These are phyloP conservation scores for Diachasma alloeum DNA, from an alignment of 1,140 invertebrate species.

Conservation along the genomic window DNA sequence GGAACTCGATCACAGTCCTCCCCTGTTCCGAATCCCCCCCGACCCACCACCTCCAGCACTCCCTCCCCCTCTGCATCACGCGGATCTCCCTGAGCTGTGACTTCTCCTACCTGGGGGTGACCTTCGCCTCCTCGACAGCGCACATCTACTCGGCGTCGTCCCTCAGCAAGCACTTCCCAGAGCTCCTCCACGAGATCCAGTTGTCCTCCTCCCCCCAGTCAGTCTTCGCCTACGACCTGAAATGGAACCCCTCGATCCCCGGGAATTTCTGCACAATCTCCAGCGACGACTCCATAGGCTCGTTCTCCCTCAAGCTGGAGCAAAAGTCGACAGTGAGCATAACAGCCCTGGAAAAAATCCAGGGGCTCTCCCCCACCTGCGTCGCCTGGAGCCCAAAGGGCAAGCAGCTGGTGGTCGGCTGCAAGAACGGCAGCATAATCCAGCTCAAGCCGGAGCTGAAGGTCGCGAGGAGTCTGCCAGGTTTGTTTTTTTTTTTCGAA, in stretches of 20 bases:
- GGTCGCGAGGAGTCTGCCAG: conserved; percentile 67
- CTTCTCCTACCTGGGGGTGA: conserved; percentile 52
- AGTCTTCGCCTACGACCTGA: conserved; percentile 46
- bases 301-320: conserved; percentile 52
- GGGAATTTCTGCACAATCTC: conserved; percentile 54
- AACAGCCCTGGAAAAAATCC: conserved; percentile 44
- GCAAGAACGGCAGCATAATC: conserved; percentile 68
- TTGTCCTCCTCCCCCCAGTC: conserved; percentile 38
- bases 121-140: conserved; percentile 41
- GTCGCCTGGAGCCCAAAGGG: conserved; percentile 82
- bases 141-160: conserved; percentile 53
- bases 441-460: conserved; percentile 76
- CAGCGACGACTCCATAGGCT: conserved; percentile 55
- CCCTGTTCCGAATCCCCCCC: conserved; percentile 37
- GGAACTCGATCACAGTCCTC: conserved; percentile 51
- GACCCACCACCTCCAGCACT: conserved; percentile 32
- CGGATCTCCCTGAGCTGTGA: conserved; percentile 57
- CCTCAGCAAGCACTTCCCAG: conserved; percentile 48
- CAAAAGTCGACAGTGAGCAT: conserved; percentile 42
- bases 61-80: conserved; percentile 36
- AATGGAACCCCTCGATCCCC: conserved; percentile 60
- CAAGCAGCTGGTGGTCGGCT: conserved; percentile 77
- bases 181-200: conserved; percentile 49
- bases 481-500: too few relatives aligned
- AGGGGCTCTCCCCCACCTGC: conserved; percentile 53